phyloP scores from a whole-genome alignment of 2,113 vertebrate species.

The Heteronetta atricapilla region DNA sequence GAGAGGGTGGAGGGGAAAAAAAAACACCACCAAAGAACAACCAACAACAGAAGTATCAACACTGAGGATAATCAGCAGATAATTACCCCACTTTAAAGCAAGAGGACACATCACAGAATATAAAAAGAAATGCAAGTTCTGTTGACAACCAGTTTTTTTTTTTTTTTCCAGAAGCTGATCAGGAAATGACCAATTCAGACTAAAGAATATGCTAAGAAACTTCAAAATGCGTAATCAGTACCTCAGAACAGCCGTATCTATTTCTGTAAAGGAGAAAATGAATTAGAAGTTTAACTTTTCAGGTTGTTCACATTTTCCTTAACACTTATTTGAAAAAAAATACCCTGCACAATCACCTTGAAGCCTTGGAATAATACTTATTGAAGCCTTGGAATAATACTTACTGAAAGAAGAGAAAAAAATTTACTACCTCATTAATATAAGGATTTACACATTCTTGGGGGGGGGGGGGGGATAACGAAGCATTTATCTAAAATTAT shows the following conservation, averaged over 20 bases:
- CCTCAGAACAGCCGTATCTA: not conserved
- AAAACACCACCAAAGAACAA: not conserved
- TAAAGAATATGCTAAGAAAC: not conserved
- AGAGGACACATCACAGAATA: not conserved
- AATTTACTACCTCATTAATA: not conserved
- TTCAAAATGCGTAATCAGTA: not conserved
- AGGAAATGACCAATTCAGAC: not conserved
- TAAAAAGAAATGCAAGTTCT: not conserved
- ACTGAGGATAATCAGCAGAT: not conserved
- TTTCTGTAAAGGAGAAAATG: not conserved
- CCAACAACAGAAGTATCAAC: not conserved
- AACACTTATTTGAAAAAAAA: not conserved
- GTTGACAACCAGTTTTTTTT: not conserved
- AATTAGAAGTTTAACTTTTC: not conserved
- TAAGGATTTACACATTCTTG: not conserved
- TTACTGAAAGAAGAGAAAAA: not conserved
- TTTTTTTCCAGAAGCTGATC: not conserved
- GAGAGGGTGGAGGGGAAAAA: no score
- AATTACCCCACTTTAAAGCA: not conserved
- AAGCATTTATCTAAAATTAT: not conserved
- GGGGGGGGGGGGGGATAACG: no score
- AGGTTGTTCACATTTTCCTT: accelerated
- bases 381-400: not conserved
- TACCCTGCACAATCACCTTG: not conserved
- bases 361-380: not conserved